A percentile compares a stretch with the other conserved stretches of the same genome.
Evolutionary conservation across 2,888 invertebrate species (phyloP).

Genomic region (Petrophora chlorosata): DNA sequence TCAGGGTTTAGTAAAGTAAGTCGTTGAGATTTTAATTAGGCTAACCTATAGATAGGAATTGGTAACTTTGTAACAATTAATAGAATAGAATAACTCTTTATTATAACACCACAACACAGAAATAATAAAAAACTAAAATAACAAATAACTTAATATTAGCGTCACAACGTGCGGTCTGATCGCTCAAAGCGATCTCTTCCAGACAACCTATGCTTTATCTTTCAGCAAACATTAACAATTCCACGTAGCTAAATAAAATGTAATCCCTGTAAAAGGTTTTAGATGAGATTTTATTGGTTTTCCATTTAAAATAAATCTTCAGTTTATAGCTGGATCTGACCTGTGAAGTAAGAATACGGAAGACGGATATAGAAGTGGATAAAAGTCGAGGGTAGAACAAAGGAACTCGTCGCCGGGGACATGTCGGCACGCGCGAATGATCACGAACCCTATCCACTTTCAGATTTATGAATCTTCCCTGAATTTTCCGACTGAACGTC

Average conservation of each 20-base stretch:
- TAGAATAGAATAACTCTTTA: too few species aligned
- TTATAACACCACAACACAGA: too few species aligned
- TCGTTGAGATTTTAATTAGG: too few species aligned
- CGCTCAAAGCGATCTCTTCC: too few species aligned
- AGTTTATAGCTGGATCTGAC: constrained; percentile 25
- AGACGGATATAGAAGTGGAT: constrained; percentile 31
- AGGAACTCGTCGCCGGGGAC: constrained; percentile 39
- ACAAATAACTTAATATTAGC: too few species aligned
- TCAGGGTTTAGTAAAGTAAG: too few species aligned
- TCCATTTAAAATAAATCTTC: constrained; percentile 31
- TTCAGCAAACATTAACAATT: too few species aligned
- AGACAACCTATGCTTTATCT: too few species aligned
- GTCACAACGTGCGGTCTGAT: too few species aligned
- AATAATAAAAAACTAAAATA: too few species aligned
- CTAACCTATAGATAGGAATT: too few species aligned
- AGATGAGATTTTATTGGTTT: constrained; percentile 23
- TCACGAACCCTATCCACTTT: constrained; percentile 32
- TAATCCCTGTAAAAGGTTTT: constrained; percentile 16
- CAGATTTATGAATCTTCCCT: constrained; percentile 34
- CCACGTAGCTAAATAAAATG: background rate
- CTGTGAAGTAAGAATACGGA: constrained; percentile 28
- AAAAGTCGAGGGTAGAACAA: constrained; percentile 39
- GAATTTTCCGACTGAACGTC: constrained; percentile 30
- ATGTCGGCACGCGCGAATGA: constrained; percentile 42
- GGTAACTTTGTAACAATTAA: too few species aligned